Conservation (phyloP, 2,888 invertebrate genomes). For the Drosophila pegasa region DNA sequence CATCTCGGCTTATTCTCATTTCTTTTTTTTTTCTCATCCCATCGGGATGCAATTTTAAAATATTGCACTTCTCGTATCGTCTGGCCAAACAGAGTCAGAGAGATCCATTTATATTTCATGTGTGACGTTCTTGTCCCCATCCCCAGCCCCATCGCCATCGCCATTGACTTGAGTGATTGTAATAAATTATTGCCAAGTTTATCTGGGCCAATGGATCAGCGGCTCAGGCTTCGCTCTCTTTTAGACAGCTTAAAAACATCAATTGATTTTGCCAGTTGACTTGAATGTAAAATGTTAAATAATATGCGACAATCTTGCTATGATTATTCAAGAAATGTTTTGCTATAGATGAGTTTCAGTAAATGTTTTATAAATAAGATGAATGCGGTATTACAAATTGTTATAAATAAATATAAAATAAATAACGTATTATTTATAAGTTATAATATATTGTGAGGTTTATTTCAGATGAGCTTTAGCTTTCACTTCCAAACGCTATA, state of each 20-base stretch:
- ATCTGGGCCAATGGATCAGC: slow-evolving; percentile 48
- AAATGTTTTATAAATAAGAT: too few relatives aligned
- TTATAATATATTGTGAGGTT: too few relatives aligned
- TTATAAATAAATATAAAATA: too few relatives aligned
- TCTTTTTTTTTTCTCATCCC: slow-evolving; percentile 43
- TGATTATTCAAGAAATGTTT: too few relatives aligned
- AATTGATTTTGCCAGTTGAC: slow-evolving; percentile 30
- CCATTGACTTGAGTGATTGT: slow-evolving; percentile 72
- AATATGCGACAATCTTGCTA: background rate
- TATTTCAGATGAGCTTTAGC: too few relatives aligned
- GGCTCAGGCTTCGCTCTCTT: slow-evolving; percentile 9
- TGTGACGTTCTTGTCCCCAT: slow-evolving; percentile 37
- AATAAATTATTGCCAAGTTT: slow-evolving; percentile 71
- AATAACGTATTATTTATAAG: too few relatives aligned
- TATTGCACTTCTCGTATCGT: slow-evolving; percentile 55
- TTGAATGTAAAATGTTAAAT: slow-evolving; percentile 20
- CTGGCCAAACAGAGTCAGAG: slow-evolving; percentile 24
- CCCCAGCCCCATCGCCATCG: slow-evolving; percentile 17
- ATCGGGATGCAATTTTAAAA: slow-evolving; percentile 75
- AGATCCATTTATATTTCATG: slow-evolving; percentile 61
- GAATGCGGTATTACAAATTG: too few relatives aligned
- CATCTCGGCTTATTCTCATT: slow-evolving; percentile 30
- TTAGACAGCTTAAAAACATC: slow-evolving; percentile 36
- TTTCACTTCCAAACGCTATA: too few relatives aligned
- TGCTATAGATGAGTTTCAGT: too few relatives aligned